These are phyloP conservation scores for Fulmarus glacialis DNA, from an alignment of 2,113 vertebrate genomes.

Conservation along the genomic window DNA sequence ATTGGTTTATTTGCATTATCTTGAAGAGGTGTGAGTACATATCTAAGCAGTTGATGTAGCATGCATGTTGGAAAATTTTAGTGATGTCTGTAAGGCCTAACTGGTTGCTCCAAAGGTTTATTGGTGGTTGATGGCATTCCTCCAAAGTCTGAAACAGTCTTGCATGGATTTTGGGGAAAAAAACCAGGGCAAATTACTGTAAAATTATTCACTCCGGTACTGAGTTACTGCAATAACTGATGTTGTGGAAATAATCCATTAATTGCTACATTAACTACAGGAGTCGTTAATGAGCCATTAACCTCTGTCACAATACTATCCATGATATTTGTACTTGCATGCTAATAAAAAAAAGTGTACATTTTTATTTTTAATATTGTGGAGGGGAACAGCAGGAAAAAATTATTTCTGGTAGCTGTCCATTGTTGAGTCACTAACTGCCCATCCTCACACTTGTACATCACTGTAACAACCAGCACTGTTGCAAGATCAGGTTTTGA, in stretches of 20 bases:
- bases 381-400: not conserved
- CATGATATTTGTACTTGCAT: not conserved
- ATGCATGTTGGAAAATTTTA: not conserved
- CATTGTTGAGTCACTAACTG: not conserved
- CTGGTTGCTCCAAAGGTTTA: not conserved
- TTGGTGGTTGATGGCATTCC: not conserved
- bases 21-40: not conserved
- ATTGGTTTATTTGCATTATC: not conserved
- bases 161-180: not conserved
- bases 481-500: not conserved
- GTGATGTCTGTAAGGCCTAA: not conserved
- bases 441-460: not conserved
- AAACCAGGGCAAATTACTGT: not conserved
- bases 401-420: not conserved
- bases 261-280: not conserved
- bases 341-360: not conserved
- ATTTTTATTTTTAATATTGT: not conserved
- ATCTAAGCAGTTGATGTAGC: not conserved
- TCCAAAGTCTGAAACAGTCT: not conserved
- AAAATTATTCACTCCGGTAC: not conserved
- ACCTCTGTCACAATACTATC: not conserved
- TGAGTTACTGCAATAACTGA: not conserved
- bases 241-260: not conserved
- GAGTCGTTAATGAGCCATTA: not conserved
- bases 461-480: rapidly evolving